Conservation (phyloP, 92 coral and sea anemone species). For the Phymanthus crucifer region DNA sequence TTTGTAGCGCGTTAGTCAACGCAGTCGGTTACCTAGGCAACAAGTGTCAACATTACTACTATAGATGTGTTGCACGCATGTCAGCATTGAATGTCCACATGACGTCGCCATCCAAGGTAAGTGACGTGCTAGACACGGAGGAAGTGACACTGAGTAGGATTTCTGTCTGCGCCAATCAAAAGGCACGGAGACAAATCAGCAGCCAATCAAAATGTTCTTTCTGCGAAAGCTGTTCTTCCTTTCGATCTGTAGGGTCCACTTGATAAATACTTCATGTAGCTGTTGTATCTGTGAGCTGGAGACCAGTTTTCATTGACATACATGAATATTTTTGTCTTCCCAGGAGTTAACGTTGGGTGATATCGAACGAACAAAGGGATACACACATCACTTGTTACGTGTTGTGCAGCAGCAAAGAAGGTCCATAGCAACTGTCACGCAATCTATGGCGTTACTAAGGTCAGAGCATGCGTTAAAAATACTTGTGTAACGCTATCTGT, state of each 20-base stretch:
- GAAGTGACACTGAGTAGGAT: neutral
- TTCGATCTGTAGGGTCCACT: neutral
- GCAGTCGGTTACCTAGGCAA: constrained; percentile 39
- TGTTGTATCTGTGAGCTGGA: neutral
- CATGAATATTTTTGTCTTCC: neutral
- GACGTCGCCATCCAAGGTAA: constrained; percentile 91
- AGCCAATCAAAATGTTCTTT: neutral
- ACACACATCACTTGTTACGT: constrained; percentile 66
- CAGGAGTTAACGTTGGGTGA: constrained; percentile 90
- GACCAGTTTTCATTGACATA: neutral
- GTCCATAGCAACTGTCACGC: constrained; percentile 9
- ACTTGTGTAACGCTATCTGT: neutral
- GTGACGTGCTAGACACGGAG: no score
- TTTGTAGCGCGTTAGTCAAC: constrained; percentile 34
- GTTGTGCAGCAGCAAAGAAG: constrained; percentile 58
- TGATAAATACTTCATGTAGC: neutral
- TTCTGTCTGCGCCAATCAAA: neutral
- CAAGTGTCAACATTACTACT: constrained; percentile 71
- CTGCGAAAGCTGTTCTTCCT: no score
- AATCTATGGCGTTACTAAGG: constrained; percentile 27
- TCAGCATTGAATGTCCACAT: constrained; percentile 72
- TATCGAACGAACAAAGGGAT: constrained; percentile 88
- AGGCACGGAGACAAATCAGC: neutral
- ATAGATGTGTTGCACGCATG: constrained; percentile 78
- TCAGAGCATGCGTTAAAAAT: neutral